Base-by-base conservation (phyloP, 2,888 invertebrate species). In the Agrochola litura region DNA sequence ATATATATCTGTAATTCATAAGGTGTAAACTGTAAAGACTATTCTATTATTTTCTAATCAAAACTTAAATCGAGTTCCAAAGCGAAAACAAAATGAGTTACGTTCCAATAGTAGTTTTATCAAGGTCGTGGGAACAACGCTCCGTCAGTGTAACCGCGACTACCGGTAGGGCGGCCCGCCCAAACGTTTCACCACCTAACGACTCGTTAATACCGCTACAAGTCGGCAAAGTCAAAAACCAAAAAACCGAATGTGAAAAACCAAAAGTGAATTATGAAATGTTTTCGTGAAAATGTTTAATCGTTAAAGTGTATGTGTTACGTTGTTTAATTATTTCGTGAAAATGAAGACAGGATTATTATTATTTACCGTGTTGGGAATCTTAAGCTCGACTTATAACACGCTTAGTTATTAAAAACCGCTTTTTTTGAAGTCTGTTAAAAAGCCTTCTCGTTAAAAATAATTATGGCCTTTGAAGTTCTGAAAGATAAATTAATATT, bases 131-230 rank as follows among this genome's bases (percentile, higher is more conserved):
- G 30, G 77, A 79, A 82, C 82, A 74, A 74, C 82, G 79, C 67
- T 76, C 64, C 90, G 91, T 89, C 93, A 94, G 94, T 94, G 69
- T 84, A 81, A 87, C 89, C 89, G 87, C 88, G 90, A 88, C 91
- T 84, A 77, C 88, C 91, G 92, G 75, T 85, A 86, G 89, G 91
- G 93, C 94, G 92, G 90, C 89, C 90, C 92, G 93, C 93, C 91
- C 90, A 85, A 75, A 79, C 84, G 66, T 70, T 81, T 76, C 30
- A n/a, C 56, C 12, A 46, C 14, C 43, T 61, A 61, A 82, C 43
- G 49, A 25, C 60, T 52, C 49, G 52, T 5, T 69, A 30, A 60
- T 43, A 67, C 58, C 69, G 64, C 43, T 14, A 69, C 75, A 58
- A 80, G 43, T 69, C 68, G 25, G 63, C 22, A 60, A 73, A 71